A percentile compares a stretch with the other conserved stretches of the same genome.
phyloP scores from a whole-genome alignment of 2,113 vertebrate genomes.

The Hemiprocne comata region DNA sequence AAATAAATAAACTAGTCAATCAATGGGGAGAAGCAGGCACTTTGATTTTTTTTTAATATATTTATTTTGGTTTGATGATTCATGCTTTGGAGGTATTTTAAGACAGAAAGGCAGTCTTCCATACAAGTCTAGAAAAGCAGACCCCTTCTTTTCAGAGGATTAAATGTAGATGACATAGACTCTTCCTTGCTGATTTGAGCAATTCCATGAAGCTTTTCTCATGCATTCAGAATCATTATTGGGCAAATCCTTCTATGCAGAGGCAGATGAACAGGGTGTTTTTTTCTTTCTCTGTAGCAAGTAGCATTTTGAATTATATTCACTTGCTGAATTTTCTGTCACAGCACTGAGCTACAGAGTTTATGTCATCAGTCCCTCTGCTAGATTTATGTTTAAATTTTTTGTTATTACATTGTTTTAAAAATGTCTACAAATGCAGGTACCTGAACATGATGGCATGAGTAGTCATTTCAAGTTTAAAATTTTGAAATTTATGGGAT shows the following conservation, averaged over 20 bases:
- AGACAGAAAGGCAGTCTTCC: not conserved
- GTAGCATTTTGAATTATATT: not conserved
- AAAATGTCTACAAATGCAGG: not conserved
- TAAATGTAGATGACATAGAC: not conserved
- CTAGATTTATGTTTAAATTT: not conserved
- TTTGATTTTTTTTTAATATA: not conserved
- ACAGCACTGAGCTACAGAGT: not conserved
- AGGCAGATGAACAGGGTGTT: not conserved
- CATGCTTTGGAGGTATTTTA: not conserved
- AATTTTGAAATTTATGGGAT: not conserved
- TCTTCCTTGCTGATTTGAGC: not conserved
- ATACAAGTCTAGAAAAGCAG: not conserved
- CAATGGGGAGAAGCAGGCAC: not conserved
- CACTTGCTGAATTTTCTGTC: not conserved
- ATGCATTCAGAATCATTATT: not conserved
- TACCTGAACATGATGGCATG: not conserved
- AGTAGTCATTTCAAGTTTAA: not conserved
- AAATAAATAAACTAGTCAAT: not conserved
- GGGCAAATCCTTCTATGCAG: not conserved
- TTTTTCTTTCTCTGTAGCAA: not conserved
- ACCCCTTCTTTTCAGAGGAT: accelerated
- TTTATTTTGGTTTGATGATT: not conserved
- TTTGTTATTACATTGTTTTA: not conserved
- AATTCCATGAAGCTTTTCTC: not conserved
- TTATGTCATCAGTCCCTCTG: not conserved